phyloP scores from a whole-genome alignment of 1,140 invertebrate genomes.

The Dinoponera quadriceps region DNA sequence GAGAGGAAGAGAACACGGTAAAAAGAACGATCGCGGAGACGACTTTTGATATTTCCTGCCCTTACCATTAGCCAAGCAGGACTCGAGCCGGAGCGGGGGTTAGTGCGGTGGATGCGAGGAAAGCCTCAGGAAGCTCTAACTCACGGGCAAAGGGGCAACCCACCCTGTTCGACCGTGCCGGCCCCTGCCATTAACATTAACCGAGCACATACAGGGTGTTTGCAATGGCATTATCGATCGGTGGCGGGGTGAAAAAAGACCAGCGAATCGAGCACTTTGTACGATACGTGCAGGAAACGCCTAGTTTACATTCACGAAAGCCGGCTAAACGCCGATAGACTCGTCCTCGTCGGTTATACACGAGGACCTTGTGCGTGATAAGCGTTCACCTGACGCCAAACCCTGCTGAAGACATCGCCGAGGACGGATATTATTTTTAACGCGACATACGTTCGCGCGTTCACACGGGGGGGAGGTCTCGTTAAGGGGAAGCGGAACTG shows the following conservation, averaged over 20 bases:
- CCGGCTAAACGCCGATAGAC: constrained; percentile 74
- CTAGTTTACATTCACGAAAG: constrained; percentile 76
- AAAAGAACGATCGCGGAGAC: constrained; percentile 59
- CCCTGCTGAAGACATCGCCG: constrained; percentile 53
- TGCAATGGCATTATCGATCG: constrained; percentile 79
- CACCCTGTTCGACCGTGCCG: constrained; percentile 67
- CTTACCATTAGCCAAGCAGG: constrained; percentile 73
- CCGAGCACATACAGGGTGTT: constrained; percentile 77
- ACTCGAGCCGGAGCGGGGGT: constrained; percentile 55
- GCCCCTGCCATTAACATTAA: constrained; percentile 81
- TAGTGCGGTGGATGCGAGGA: constrained; percentile 73
- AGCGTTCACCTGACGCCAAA: constrained; percentile 22
- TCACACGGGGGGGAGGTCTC: too few species aligned
- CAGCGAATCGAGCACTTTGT: constrained; percentile 76
- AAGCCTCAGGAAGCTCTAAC: constrained; percentile 81
- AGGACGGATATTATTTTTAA: constrained; percentile 48
- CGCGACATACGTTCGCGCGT: background rate
- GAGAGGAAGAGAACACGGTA: background rate
- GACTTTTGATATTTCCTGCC: constrained; percentile 79
- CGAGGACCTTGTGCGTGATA: constrained; percentile 47
- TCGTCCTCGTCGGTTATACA: constrained; percentile 64
- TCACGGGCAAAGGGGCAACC: constrained; percentile 76
- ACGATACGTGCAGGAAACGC: constrained; percentile 74
- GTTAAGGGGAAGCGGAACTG: too few species aligned
- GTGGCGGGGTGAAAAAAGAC: constrained; percentile 71